Conservation (phyloP, 2,113 vertebrate species). For the Corythaixoides concolor region DNA sequence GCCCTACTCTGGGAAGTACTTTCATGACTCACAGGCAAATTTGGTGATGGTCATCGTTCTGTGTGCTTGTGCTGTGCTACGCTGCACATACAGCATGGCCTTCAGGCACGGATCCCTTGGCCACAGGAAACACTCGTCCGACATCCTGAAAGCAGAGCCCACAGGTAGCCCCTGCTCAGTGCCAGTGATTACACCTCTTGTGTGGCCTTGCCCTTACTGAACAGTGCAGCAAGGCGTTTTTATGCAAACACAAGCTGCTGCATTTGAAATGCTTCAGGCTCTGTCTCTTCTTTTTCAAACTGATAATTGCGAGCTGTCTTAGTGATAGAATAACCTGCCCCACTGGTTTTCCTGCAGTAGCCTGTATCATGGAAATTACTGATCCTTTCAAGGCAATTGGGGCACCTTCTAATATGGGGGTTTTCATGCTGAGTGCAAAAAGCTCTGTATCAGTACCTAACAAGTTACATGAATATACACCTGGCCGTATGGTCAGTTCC, state of each 20-base stretch:
- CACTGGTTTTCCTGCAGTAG: neutral
- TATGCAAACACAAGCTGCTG: fast-evolving
- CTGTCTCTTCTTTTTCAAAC: neutral
- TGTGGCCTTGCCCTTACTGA: fast-evolving
- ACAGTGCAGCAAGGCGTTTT: neutral
- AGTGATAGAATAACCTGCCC: neutral
- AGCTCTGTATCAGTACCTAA: neutral
- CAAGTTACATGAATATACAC: neutral
- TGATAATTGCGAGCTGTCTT: neutral
- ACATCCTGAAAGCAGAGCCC: neutral
- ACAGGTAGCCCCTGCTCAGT: neutral
- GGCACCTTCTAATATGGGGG: fast-evolving
- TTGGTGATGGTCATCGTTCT: neutral
- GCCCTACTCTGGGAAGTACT: neutral
- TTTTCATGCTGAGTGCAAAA: neutral
- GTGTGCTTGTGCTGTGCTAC: neutral
- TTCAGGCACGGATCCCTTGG: neutral
- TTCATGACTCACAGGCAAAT: neutral
- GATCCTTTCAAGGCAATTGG: neutral
- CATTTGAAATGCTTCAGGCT: neutral
- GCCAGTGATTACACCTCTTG: neutral
- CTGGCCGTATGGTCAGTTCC: neutral
- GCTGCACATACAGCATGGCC: fast-evolving
- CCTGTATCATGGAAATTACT: neutral
- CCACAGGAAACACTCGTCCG: neutral